Evolutionary conservation across 2,888 invertebrate genomes (phyloP).

Genomic region (Drosophila melanocephala): DNA sequence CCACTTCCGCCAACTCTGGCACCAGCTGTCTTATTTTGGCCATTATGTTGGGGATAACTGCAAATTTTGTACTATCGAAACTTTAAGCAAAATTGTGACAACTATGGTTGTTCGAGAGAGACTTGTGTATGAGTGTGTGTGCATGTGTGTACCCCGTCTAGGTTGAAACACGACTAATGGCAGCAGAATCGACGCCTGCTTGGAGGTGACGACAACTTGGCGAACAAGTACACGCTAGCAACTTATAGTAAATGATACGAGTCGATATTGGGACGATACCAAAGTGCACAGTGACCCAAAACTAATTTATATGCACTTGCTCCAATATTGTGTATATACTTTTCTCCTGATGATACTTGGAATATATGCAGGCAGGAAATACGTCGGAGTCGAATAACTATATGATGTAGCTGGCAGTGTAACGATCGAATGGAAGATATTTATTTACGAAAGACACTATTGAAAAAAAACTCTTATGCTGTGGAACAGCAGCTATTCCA

Average conservation of each 20-base stretch:
- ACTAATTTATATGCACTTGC: background rate
- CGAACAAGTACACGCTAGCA: conserved; percentile 30
- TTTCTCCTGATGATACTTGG: background rate
- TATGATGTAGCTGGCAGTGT: background rate
- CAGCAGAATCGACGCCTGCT: conserved; percentile 53
- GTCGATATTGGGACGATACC: conserved; percentile 11
- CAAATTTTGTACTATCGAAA: conserved; percentile 41
- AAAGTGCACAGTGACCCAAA: conserved; percentile 36
- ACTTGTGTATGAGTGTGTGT: conserved; percentile 33
- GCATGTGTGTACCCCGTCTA: conserved; percentile 40
- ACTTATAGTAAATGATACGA: conserved; percentile 8
- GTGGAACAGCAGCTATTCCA: background rate
- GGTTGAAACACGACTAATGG: conserved; percentile 60
- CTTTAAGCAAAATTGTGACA: conserved; percentile 23
- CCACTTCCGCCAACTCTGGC: conserved; percentile 83
- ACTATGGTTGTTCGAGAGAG: conserved; percentile 5
- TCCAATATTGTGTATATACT: background rate
- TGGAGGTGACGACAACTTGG: conserved; percentile 15
- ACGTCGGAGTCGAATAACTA: background rate
- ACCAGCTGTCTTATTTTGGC: conserved; percentile 77
- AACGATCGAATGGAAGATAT: background rate
- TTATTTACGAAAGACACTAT: background rate
- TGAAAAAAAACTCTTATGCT: background rate
- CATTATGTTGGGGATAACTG: conserved; percentile 59
- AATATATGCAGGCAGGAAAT: background rate